Base-by-base conservation (phyloP, 2,797 vertebrate species). In the Sparidentex hasta region DNA sequence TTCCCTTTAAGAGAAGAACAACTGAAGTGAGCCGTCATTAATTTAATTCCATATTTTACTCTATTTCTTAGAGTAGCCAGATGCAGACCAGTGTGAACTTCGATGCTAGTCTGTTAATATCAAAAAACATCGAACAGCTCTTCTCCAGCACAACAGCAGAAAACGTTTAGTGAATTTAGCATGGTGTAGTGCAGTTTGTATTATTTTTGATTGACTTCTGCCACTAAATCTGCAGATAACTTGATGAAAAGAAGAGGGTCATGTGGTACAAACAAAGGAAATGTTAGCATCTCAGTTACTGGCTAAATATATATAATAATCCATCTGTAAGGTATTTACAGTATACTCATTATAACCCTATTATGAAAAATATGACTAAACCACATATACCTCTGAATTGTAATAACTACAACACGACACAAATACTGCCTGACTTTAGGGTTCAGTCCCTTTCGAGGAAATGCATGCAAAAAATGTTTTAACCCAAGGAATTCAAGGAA, bases 1-100 rank as follows among this genome's bases (percentile, higher is more conserved):
- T 99, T 44, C 98, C 98, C 98, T 99, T 76, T 44, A 77, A 72
- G 51, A 63, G 55, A 81, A 59, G 54, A 61, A 1, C 11, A 57
- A 16, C 11, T n/a, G 1, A 20, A 38, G 16, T 75, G 1, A 74
- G 23, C 9, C 0, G 0, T 2, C 0, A 29, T 25, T 17, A 16
- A 5, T 48, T 33, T 17, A 17, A 51, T 9, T 61, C 33, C 8
- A 27, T 13, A 33, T 41, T 57, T 44, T 29, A 27, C 9, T 29
- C 5, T 2, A 5, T 71, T 23, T 21, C 21, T 50, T 70, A 17
- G 0, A 29, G 38, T 2, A 38, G 23, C 27, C 17, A 25, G 16
- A 1, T 23, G n/a, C n/a, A 43, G 12, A 44, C 7, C 44, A 20
- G 7, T 48, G 62, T 9, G 14, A 46, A 6, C 23, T 47, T 50